Percentiles rank a stretch among this genome's conserved stretches.
Conservation (phyloP, 1,140 invertebrate genomes). For the Myzus persicae region DNA sequence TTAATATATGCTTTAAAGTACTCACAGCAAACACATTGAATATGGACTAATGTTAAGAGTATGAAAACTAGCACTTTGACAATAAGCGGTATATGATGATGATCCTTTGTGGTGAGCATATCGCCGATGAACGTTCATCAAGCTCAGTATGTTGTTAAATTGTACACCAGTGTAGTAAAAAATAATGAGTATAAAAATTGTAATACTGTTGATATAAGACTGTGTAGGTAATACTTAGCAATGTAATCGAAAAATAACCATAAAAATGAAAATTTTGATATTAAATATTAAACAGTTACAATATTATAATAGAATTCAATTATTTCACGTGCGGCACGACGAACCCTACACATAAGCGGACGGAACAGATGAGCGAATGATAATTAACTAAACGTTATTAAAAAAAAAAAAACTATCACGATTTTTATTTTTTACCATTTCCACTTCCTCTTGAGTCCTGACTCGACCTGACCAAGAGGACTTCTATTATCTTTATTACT, state of each 20-base stretch:
- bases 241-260: neutral
- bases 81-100: neutral
- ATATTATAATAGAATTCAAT: neutral
- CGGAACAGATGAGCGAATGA: neutral
- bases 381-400: slow-evolving; percentile 34
- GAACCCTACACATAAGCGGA: neutral
- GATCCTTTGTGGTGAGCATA: neutral
- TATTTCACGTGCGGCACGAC: neutral
- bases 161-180: neutral
- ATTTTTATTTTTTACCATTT: slow-evolving; percentile 29
- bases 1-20: neutral
- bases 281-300: neutral
- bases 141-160: neutral
- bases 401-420: slow-evolving; percentile 3
- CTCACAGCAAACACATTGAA: slow-evolving; percentile 29
- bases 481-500: slow-evolving; percentile 20
- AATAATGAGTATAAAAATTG: neutral
- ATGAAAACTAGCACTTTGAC: neutral
- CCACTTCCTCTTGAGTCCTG: slow-evolving; percentile 20
- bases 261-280: neutral
- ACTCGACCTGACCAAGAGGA: neutral
- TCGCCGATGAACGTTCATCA: slow-evolving; percentile 5
- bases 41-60: neutral
- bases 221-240: neutral
- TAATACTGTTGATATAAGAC: neutral